These are phyloP conservation scores for Montipora efflorescens DNA, from an alignment of 64 coral and sea anemone genomes.

Conservation along the genomic window DNA sequence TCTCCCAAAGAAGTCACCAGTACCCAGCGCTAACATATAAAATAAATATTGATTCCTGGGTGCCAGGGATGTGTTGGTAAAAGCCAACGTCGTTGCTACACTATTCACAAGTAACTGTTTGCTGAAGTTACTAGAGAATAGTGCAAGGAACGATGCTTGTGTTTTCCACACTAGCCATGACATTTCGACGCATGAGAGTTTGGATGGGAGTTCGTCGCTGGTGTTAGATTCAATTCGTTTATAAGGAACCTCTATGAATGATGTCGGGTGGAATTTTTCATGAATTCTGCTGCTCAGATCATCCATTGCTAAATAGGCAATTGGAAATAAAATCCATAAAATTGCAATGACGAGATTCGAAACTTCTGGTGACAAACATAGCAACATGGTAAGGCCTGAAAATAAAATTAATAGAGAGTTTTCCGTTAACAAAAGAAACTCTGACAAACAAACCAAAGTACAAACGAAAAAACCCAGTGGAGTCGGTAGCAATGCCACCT, in stretches of 20 bases:
- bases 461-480: too few relatives aligned
- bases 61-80: not conserved
- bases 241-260: not conserved
- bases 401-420: not conserved
- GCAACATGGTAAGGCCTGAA: not conserved
- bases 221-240: not conserved
- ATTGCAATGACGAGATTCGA: not conserved
- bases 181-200: not conserved
- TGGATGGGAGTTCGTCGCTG: not conserved
- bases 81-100: not conserved
- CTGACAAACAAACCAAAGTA: not conserved
- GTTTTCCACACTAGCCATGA: not conserved
- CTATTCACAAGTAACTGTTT: not conserved
- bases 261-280: not conserved
- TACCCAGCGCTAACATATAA: not conserved
- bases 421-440: not conserved
- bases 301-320: not conserved
- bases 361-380: not conserved
- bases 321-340: not conserved
- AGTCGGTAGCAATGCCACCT: too few relatives aligned
- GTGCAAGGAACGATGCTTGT: not conserved
- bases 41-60: conserved; percentile 36
- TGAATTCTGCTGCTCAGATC: not conserved
- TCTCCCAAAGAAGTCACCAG: not conserved
- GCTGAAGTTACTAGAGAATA: not conserved